Percentiles rank a stretch among this genome's conserved stretches.
Evolutionary conservation across 1,140 invertebrate species (phyloP).

Genomic region (Phortica variegata): DNA sequence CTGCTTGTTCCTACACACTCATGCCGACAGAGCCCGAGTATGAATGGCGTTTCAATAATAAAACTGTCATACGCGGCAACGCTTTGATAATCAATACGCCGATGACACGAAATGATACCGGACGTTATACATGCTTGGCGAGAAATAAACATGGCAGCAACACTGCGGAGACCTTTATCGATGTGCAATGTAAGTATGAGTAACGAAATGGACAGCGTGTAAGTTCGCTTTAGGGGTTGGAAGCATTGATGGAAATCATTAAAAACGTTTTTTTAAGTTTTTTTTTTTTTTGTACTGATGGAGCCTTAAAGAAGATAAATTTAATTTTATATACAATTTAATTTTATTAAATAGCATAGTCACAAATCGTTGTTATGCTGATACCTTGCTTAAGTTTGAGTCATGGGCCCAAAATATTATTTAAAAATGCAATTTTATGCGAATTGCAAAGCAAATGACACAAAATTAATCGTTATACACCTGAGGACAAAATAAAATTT

Average conservation of each 20-base stretch:
- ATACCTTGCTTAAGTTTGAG: no score
- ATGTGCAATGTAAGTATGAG: slow-evolving; percentile 51
- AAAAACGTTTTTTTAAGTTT: not conserved
- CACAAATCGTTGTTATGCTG: no score
- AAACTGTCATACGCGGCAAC: slow-evolving; percentile 38
- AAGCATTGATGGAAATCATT: not conserved
- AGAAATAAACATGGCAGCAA: slow-evolving; percentile 47
- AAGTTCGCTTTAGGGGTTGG: not conserved
- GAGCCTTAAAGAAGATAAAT: no score
- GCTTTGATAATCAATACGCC: slow-evolving; percentile 45
- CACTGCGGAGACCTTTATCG: slow-evolving; percentile 37
- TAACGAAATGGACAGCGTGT: not conserved
- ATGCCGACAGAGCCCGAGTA: slow-evolving; percentile 44
- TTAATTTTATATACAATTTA: no score
- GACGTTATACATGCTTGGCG: slow-evolving; percentile 41
- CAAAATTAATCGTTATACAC: no score
- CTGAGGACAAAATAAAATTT: no score
- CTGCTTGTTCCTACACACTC: no score
- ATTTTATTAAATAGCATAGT: no score
- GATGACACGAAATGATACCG: slow-evolving; percentile 41
- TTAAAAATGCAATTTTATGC: no score
- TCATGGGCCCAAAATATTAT: no score
- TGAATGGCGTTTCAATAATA: slow-evolving; percentile 47
- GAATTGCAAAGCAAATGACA: no score
- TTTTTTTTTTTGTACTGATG: no score